phyloP scores from a whole-genome alignment of 53 echinoderm and acorn worm species.

The Antedon mediterranea region DNA sequence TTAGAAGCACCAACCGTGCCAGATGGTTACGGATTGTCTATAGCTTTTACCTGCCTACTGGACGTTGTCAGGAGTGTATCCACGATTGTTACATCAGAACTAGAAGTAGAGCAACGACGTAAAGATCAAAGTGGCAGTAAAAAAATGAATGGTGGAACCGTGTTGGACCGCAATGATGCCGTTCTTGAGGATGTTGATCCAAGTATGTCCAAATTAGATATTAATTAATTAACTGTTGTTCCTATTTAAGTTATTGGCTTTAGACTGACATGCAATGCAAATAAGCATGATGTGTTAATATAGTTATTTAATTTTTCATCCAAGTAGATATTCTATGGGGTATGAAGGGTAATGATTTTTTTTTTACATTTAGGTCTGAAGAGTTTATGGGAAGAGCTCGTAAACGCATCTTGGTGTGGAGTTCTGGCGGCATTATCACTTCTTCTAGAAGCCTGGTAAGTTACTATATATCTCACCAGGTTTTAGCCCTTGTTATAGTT shows the following conservation, averaged over 20 bases:
- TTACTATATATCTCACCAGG: too few species aligned
- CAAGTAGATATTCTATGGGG: too few species aligned
- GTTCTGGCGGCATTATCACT: slow-evolving; percentile 78
- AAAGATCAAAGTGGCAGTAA: slow-evolving; percentile 8
- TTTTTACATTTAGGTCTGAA: slow-evolving; percentile 27
- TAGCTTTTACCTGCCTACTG: slow-evolving; percentile 62
- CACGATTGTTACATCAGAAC: slow-evolving; percentile 62
- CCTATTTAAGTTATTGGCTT: too few species aligned
- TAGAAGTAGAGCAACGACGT: slow-evolving; percentile 64
- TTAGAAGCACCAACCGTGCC: slow-evolving; percentile 65
- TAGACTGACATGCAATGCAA: too few species aligned
- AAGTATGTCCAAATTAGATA: slow-evolving; percentile 18
- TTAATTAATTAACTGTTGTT: too few species aligned
- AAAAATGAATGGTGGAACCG: slow-evolving; percentile 1
- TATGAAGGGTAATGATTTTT: too few species aligned
- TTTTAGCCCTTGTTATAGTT: too few species aligned
- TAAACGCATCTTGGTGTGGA: slow-evolving; percentile 95
- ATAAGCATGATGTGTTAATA: too few species aligned
- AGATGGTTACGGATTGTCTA: slow-evolving; percentile 82
- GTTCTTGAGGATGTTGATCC: slow-evolving; percentile 37
- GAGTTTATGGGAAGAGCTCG: slow-evolving; percentile 64
- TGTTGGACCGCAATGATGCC: slow-evolving; percentile 11
- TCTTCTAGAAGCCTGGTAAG: slow-evolving; percentile 84
- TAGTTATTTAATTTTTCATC: too few species aligned
- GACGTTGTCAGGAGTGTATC: slow-evolving; percentile 87